Percentiles rank a stretch among this genome's conserved stretches.
Conservation (phyloP, 2,113 vertebrate species). For the Myodes glareolus region DNA sequence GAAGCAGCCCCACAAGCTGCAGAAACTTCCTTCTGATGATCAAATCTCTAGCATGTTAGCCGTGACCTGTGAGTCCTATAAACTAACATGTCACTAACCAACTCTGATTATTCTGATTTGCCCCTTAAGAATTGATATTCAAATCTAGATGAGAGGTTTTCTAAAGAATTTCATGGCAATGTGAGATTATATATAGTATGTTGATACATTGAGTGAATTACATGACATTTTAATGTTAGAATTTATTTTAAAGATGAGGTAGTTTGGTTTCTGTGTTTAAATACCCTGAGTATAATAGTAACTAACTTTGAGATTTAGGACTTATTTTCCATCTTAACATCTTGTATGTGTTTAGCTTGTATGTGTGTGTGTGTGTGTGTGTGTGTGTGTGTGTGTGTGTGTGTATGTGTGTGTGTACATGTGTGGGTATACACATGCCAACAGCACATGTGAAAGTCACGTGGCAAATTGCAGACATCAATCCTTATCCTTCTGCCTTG, state of each 20-base stretch:
- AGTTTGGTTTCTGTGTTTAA: not conserved
- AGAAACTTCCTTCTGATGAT: not conserved
- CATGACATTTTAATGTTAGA: constrained; percentile 14
- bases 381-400: too few relatives aligned
- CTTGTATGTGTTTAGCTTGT: not conserved
- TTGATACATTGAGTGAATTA: not conserved
- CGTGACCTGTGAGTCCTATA: not conserved
- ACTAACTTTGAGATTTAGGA: not conserved
- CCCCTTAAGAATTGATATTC: not conserved
- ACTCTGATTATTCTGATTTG: not conserved
- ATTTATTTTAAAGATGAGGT: constrained; percentile 35
- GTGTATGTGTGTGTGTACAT: too few relatives aligned
- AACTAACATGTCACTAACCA: not conserved
- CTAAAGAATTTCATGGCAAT: constrained; percentile 20
- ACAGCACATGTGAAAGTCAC: not conserved
- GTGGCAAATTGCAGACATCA: not conserved
- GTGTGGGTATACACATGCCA: not conserved
- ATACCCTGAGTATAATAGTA: not conserved
- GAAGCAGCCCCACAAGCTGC: not conserved
- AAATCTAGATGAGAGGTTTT: not conserved
- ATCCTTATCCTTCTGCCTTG: not conserved
- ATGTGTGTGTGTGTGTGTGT: not conserved
- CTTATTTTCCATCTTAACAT: not conserved
- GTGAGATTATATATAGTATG: not conserved
- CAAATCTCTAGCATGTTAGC: not conserved